Percentiles rank a stretch among this genome's conserved stretches.
These are phyloP conservation scores for Zonotrichia leucophrys DNA, from an alignment of 2,113 vertebrate genomes.

Conservation along the genomic window DNA sequence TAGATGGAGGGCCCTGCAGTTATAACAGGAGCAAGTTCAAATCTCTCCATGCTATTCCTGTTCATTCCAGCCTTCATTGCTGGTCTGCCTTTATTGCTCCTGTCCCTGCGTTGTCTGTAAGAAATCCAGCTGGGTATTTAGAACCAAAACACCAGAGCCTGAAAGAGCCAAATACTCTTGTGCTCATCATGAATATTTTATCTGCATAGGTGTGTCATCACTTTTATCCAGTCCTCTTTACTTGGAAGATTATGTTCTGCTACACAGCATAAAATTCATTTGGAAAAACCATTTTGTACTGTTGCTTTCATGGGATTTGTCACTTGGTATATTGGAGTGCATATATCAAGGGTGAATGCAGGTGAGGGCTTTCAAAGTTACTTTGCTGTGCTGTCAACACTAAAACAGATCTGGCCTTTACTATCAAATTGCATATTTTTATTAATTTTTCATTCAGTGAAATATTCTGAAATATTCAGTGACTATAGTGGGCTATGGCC, in stretches of 20 bases:
- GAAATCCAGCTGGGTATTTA: background rate
- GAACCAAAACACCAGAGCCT: background rate
- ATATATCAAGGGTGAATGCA: background rate
- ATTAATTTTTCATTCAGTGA: background rate
- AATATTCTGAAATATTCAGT: background rate
- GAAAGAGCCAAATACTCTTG: background rate
- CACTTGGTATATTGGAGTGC: background rate
- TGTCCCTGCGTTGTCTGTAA: background rate
- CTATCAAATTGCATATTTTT: background rate
- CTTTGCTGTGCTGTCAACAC: background rate
- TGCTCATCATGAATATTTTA: background rate
- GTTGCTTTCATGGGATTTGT: background rate
- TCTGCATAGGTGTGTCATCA: background rate
- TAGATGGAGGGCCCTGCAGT: background rate
- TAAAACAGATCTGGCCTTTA: background rate
- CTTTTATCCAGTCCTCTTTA: background rate
- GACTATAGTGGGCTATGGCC: background rate
- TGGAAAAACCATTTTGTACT: background rate
- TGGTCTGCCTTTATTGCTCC: background rate
- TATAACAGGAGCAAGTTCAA: background rate
- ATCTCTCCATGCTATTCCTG: background rate
- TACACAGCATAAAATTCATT: background rate
- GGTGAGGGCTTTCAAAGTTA: background rate
- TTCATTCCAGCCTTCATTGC: background rate
- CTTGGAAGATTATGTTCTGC: background rate